These are phyloP conservation scores for Parambassis ranga DNA, from an alignment of 2,797 vertebrate genomes.

Conservation along the genomic window DNA sequence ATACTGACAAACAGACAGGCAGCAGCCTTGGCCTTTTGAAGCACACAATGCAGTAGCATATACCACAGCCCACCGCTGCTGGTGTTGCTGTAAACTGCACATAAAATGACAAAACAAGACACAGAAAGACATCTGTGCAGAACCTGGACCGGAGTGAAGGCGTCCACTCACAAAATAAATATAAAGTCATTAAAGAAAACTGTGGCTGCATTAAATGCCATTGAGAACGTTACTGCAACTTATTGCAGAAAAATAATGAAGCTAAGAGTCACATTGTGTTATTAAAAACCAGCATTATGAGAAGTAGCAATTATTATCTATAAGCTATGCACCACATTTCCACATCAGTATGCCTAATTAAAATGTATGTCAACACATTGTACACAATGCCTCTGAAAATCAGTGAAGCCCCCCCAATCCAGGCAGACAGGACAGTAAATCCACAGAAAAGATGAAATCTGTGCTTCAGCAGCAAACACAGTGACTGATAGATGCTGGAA, in stretches of 20 bases:
- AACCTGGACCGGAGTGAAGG: not conserved
- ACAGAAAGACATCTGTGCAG: not conserved
- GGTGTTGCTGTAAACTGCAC: not conserved
- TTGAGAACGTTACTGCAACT: too few relatives aligned
- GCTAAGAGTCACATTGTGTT: too few relatives aligned
- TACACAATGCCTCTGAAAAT: not conserved
- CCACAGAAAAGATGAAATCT: not conserved
- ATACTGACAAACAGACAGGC: not conserved
- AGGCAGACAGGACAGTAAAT: not conserved
- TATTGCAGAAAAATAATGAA: too few relatives aligned
- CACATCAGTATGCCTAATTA: not conserved
- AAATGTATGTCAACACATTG: not conserved
- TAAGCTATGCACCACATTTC: not conserved
- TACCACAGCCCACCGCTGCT: conserved; percentile 21
- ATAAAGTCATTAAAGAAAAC: too few relatives aligned
- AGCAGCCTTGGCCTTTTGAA: conserved; percentile 21
- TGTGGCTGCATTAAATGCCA: too few relatives aligned
- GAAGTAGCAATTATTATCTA: not conserved
- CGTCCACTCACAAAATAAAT: too few relatives aligned
- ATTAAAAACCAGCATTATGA: too few relatives aligned
- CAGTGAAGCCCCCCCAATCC: not conserved
- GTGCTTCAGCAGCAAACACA: not conserved
- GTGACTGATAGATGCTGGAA: not conserved
- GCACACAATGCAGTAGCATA: conserved; percentile 41
- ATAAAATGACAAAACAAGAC: conserved; percentile 2